These are phyloP conservation scores for Cyprinella venusta DNA, from an alignment of 2,797 vertebrate genomes.

Conservation along the genomic window DNA sequence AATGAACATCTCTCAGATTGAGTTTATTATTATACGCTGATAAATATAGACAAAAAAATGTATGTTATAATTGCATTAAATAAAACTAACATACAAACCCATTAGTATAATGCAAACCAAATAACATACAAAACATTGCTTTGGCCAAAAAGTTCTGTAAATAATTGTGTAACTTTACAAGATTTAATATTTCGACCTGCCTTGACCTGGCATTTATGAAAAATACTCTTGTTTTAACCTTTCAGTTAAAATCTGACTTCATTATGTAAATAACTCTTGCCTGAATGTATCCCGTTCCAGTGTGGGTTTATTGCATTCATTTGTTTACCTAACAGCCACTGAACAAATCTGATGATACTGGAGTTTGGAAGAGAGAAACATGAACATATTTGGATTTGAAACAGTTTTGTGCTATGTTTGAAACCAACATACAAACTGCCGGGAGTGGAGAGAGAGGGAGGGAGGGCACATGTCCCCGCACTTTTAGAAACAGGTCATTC, in stretches of 20 bases:
- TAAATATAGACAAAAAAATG: background rate
- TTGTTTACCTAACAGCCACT: background rate
- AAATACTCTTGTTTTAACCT: background rate
- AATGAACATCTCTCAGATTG: background rate
- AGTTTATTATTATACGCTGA: background rate
- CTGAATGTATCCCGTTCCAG: background rate
- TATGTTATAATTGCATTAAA: background rate
- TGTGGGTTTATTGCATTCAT: background rate
- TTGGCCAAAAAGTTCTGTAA: background rate
- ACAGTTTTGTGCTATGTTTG: background rate
- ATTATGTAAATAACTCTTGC: background rate
- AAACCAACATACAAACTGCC: background rate
- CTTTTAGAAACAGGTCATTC: no score
- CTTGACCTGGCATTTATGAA: slow-evolving; percentile 5
- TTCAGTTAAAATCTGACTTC: background rate
- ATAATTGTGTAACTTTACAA: background rate
- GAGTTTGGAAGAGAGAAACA: background rate
- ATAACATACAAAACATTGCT: background rate
- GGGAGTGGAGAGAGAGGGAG: no score
- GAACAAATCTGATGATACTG: background rate
- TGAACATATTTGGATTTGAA: background rate
- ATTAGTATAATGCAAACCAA: background rate
- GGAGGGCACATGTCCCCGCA: no score
- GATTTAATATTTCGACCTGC: background rate
- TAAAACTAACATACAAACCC: background rate